Evolutionary conservation across 2,113 vertebrate genomes (phyloP).

Genomic region (Nicator chloris): DNA sequence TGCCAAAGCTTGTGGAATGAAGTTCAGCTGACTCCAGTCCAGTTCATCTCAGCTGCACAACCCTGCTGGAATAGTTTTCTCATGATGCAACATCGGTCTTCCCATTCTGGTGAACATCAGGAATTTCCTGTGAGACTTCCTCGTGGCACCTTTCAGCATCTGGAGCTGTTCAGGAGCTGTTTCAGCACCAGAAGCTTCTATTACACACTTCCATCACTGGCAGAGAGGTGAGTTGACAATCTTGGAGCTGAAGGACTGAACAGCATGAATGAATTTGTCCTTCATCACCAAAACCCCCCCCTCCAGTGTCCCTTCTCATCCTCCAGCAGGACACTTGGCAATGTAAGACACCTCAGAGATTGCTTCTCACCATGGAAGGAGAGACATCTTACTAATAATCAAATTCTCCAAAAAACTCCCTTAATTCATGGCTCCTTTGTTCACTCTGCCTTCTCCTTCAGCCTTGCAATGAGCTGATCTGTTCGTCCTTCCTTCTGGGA

Average conservation of each 20-base stretch:
- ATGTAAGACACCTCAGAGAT: not conserved
- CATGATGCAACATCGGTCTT: not conserved
- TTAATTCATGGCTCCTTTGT: not conserved
- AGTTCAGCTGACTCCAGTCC: not conserved
- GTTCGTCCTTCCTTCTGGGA: not conserved
- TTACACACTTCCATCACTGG: not conserved
- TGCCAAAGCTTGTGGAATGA: not conserved
- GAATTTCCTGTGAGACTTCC: not conserved
- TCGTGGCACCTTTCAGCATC: not conserved
- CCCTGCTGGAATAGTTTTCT: not conserved
- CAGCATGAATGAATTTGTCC: not conserved
- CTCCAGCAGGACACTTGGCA: not conserved
- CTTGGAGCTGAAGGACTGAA: not conserved
- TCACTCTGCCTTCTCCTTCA: not conserved
- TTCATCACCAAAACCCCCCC: not conserved
- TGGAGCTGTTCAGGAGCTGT: not conserved
- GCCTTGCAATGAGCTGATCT: not conserved
- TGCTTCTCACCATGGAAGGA: not conserved
- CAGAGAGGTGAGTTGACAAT: not conserved
- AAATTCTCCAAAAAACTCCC: not conserved
- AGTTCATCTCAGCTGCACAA: not conserved
- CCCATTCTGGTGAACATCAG: accelerated
- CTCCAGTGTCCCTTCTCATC: not conserved
- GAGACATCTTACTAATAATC: not conserved
- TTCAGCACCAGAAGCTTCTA: not conserved